Evolutionary conservation across 2,888 invertebrate species (phyloP), one percentile per base, ranked within the genome.

Genomic region (Chironomus tentans): DNA sequence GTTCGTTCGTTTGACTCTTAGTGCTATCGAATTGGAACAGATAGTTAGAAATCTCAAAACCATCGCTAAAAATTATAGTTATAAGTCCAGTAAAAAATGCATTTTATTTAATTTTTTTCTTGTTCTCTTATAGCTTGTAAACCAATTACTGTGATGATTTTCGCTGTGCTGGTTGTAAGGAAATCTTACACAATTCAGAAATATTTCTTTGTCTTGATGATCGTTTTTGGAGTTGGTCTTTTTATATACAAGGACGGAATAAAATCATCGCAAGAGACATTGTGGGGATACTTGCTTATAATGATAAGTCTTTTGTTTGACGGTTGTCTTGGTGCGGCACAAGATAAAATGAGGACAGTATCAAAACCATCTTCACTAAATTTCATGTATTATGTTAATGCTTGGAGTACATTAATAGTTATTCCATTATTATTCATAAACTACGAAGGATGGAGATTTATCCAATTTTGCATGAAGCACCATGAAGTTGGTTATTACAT

Each of bases 401-500:
- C 7, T 18, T 65, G 68, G 65, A 68, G 65, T 68, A 62, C 65
- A 1, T 13, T 47, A 7, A 21, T 74, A 4, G 5, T 47, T 4
- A n/a, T 48, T 38, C 28, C 22, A 21, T 2, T 46, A 5, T 2
- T 68, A n/a, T 46, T 65, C 6, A 21, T 68, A 2, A 47, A 28
- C 15, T 24, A 38, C 18, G 74, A 74, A 68, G 74, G 47, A 4
- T 38, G 15, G 12, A 47, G 68, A 22, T 62, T 74, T 22, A 22
- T 74, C 10, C 15, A 47, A 12, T 74, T 74, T 21, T 15, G 28
- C 7, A 61, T 6, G 2, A 48, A 13, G 46, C 65, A 74, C 38
- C 22, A 62, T 6, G 21, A 24, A 22, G 18, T 74, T 4, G 79
- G 92, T 1, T 83, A 84, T 79, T 87, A 91, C 79, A 86, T 94